Conservation (phyloP, 1,140 invertebrate species). For the Sycophaga agraensis region DNA sequence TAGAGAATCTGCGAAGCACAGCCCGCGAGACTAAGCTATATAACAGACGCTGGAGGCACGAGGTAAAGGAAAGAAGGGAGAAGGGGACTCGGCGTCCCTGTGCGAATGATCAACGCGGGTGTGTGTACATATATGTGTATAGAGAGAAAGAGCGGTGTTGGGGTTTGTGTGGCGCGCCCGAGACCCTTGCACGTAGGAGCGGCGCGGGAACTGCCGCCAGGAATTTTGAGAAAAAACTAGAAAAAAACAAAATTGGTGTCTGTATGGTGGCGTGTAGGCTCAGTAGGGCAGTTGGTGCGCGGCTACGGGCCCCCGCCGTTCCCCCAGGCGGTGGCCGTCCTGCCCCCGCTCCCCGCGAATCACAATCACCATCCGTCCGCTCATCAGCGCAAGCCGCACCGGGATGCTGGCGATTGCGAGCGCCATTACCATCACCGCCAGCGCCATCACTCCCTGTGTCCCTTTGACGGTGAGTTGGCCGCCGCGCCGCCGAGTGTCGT, state of each 20-base stretch:
- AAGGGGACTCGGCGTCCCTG: no score
- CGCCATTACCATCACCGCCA: slow-evolving; percentile 37
- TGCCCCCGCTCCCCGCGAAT: slow-evolving; percentile 63
- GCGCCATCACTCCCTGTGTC: slow-evolving; percentile 16
- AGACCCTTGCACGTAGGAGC: no score
- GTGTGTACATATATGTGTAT: no score
- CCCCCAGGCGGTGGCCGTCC: slow-evolving; percentile 67
- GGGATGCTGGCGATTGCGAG: slow-evolving; percentile 36
- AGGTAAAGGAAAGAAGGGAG: no score
- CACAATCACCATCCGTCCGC: slow-evolving; percentile 46
- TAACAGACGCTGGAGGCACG: no score
- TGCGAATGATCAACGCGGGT: no score
- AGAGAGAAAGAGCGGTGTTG: not conserved
- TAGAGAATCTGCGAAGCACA: not conserved
- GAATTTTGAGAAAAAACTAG: no score
- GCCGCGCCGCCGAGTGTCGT: not conserved
- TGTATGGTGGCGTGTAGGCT: slow-evolving; percentile 7
- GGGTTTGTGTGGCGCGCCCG: no score
- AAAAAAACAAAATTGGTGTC: slow-evolving; percentile 1
- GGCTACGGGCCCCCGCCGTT: slow-evolving; percentile 58
- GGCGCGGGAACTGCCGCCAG: no score
- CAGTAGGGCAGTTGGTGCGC: slow-evolving; percentile 52
- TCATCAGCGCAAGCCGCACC: slow-evolving; percentile 40
- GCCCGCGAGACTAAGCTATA: no score
- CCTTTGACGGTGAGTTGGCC: slow-evolving; percentile 28